A percentile compares a stretch with the other conserved stretches of the same genome.
Conservation (phyloP, 1,140 invertebrate genomes). For the Zaprionus africanus region DNA sequence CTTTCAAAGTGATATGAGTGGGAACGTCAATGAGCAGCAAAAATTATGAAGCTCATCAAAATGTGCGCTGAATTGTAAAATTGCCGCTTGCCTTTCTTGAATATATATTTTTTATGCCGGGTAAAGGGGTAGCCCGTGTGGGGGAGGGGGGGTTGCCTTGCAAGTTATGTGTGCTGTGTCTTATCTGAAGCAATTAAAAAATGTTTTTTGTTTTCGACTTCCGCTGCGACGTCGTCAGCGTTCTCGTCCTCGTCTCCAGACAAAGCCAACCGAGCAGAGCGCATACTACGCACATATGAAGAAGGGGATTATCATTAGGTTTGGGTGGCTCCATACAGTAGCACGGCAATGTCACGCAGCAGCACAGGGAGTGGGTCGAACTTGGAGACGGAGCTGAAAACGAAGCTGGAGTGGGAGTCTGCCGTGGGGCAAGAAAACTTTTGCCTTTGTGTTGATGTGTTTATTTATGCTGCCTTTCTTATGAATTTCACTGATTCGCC, state of each 20-base stretch:
- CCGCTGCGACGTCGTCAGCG: slow-evolving; percentile 44
- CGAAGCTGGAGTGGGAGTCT: slow-evolving; percentile 9
- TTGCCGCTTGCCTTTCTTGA: slow-evolving; percentile 63
- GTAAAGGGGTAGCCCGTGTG: too few relatives aligned
- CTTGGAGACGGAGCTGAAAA: not conserved
- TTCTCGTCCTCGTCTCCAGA: slow-evolving; percentile 26
- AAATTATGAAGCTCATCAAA: slow-evolving; percentile 82
- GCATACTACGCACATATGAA: slow-evolving; percentile 50
- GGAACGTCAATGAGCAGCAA: slow-evolving; percentile 77
- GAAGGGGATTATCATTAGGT: slow-evolving; percentile 34
- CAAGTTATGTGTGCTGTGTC: slow-evolving; percentile 72
- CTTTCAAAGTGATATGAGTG: slow-evolving; percentile 55
- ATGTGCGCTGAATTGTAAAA: slow-evolving; percentile 82
- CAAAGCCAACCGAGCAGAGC: slow-evolving; percentile 45
- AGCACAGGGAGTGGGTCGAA: not conserved
- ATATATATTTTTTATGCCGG: too few relatives aligned
- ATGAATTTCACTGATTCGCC: slow-evolving; percentile 65
- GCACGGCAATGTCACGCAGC: slow-evolving; percentile 3
- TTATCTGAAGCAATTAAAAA: slow-evolving; percentile 82
- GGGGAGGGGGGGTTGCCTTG: not conserved
- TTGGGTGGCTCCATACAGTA: slow-evolving; percentile 7
- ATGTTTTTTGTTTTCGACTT: slow-evolving; percentile 66
- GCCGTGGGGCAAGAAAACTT: slow-evolving; percentile 58
- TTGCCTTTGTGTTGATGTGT: slow-evolving; percentile 79
- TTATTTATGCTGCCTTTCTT: slow-evolving; percentile 66